Percentiles rank a stretch among this genome's conserved stretches.
phyloP scores from a whole-genome alignment of 2,113 vertebrate species.

The Xiphophorus maculatus region DNA sequence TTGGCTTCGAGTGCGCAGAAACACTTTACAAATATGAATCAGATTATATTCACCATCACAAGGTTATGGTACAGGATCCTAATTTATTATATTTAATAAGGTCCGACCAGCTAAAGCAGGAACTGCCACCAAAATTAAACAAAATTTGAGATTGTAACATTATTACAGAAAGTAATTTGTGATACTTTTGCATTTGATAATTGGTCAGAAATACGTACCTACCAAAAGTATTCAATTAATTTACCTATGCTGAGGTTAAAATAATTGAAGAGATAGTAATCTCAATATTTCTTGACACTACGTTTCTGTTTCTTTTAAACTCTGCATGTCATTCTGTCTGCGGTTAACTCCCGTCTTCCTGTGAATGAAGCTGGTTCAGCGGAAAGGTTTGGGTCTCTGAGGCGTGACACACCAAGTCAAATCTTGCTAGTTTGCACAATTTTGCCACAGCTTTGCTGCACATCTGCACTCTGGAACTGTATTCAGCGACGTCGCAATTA shows the following conservation, averaged over 20 bases:
- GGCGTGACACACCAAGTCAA: conserved; percentile 22
- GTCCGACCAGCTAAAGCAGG: too few species aligned
- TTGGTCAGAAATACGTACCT: too few species aligned
- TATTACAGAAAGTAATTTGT: too few species aligned
- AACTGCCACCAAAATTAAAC: neutral
- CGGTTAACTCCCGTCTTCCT: neutral
- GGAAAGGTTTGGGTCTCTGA: neutral
- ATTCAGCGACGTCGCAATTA: conserved; percentile 57
- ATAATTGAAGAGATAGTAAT: neutral
- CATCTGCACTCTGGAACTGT: conserved; percentile 47
- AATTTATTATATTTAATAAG: too few species aligned
- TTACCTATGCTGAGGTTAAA: too few species aligned
- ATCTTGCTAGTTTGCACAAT: conserved; percentile 37
- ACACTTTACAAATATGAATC: neutral
- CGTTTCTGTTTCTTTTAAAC: neutral
- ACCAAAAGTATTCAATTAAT: too few species aligned
- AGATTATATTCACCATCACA: neutral
- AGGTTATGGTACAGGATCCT: neutral
- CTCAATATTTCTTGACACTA: neutral
- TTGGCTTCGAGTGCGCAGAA: neutral
- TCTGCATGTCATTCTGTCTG: neutral
- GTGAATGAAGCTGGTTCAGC: neutral
- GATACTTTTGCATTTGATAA: too few species aligned
- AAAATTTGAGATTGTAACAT: neutral
- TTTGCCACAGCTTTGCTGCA: conserved; percentile 31